phyloP scores from a whole-genome alignment of 2,113 vertebrate species.

The Salminus brasiliensis region DNA sequence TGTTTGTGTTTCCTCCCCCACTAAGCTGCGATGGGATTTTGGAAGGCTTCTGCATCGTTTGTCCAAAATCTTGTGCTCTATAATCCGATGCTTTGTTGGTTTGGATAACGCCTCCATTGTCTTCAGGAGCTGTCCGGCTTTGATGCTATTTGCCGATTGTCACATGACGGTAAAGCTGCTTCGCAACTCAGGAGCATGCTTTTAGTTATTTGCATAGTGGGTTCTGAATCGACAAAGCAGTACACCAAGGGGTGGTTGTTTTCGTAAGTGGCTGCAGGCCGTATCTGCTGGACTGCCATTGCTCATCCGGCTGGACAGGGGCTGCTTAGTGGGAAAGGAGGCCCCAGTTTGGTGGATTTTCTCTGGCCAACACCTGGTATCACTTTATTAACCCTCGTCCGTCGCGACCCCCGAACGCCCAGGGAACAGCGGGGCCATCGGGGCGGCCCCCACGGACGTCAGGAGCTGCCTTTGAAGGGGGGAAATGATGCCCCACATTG shows the following conservation, averaged over 20 bases:
- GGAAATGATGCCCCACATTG: conserved; percentile 68
- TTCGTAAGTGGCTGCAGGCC: conserved; percentile 45
- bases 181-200: background rate
- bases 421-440: conserved; percentile 72
- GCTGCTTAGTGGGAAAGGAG: conserved; percentile 68
- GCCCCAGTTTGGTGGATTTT: conserved; percentile 65
- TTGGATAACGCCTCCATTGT: conserved; percentile 62
- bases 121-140: conserved; percentile 47
- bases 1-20: conserved; percentile 57
- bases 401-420: conserved; percentile 72
- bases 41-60: conserved; percentile 52
- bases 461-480: conserved; percentile 73
- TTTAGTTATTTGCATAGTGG: conserved; percentile 7
- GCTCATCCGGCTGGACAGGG: conserved; percentile 57
- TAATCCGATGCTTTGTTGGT: conserved; percentile 65
- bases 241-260: conserved; percentile 52
- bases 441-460: conserved; percentile 66
- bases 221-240: conserved; percentile 3
- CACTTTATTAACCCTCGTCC: conserved; percentile 82
- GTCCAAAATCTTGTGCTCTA: conserved; percentile 50
- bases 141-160: conserved; percentile 35
- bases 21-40: conserved; percentile 56
- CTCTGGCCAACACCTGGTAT: conserved; percentile 80
- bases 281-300: conserved; percentile 39
- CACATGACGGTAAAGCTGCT: conserved; percentile 15